Base-by-base conservation (phyloP, 2,888 invertebrate species). In the Lymantria monacha region DNA sequence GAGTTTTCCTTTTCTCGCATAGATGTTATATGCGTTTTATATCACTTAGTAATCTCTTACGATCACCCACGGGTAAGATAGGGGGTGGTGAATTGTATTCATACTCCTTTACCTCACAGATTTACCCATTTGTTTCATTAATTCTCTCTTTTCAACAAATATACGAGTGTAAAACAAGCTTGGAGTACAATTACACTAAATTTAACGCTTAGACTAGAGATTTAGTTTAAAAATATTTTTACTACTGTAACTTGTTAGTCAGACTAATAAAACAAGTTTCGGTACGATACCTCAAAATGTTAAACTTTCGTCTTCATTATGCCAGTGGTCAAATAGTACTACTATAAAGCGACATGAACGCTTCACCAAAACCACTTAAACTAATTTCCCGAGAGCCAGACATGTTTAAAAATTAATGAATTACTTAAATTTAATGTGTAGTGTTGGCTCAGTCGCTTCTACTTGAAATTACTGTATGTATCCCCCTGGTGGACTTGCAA, bases 381-480 rank as follows among this genome's bases (percentile, higher is more conserved):
- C 41, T 44, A 41, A 52, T 52, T 52, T 52, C 51, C 51, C 51
- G 0, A 30, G 48, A 9, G 51, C 1, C 11, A 37, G 7, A 14
- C 15, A 9, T 30, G 41, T 47, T 51, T 47, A 44, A 51, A 51
- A 51, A 50, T 50, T 15, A 47, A 51, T 22, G 13, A 13, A 42
- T 47, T 37, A 33, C 40, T 31, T 41, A 22, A 49, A 49, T 44
- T 40, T 44, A 49, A 42, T 49, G 42, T 37, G 9, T 41, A 33
- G 12, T 42, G 30, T n/a, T 9, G 15, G 12, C 36, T 46, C 7
- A 3, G 45, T 37, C 38, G 7, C 3, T n/a, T 2, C 38, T 38
- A 38, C 9, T n/a, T n/a, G 12, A 38, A 38, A n/a, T 38, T 38
- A n/a, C 11, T 38, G n/a, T n/a, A 38, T 38, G 12, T n/a, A n/a